Conservation (phyloP, 2,797 vertebrate genomes). For the Falco cherrug region DNA sequence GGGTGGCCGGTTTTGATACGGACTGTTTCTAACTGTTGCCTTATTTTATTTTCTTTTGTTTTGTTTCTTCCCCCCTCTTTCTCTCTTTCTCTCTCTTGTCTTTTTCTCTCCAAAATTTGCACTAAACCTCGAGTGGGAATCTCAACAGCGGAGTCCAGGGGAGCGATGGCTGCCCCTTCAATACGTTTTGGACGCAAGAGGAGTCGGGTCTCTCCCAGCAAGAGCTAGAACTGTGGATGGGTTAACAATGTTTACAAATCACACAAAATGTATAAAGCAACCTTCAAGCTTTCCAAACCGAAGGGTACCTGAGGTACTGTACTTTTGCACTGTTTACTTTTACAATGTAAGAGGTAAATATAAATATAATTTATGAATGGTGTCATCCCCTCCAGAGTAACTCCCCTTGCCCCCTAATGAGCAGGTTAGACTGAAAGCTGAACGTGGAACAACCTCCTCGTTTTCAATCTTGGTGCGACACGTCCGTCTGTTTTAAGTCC, state of each 20-base stretch:
- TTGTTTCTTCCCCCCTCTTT: not conserved
- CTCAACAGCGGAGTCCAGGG: conserved; percentile 29
- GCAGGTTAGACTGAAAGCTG: conserved; percentile 74
- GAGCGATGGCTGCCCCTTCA: conserved; percentile 26
- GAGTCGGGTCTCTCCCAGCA: conserved; percentile 49
- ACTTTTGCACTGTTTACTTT: conserved; percentile 78
- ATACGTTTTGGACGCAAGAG: conserved; percentile 22
- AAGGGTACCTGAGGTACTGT: conserved; percentile 64
- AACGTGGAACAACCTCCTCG: conserved; percentile 48
- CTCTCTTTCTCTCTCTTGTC: conserved; percentile 9
- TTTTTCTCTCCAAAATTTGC: conserved; percentile 86
- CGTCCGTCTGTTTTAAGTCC: conserved; percentile 66
- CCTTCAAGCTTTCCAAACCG: conserved; percentile 52
- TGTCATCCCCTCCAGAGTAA: conserved; percentile 37
- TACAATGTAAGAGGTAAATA: conserved; percentile 72
- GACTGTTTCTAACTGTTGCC: conserved; percentile 89
- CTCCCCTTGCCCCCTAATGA: conserved; percentile 15
- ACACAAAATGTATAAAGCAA: conserved; percentile 67
- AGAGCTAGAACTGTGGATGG: conserved; percentile 69
- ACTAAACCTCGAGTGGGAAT: conserved; percentile 82
- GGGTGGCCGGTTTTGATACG: conserved; percentile 80
- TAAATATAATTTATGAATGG: conserved; percentile 74
- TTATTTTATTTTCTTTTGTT: conserved; percentile 81
- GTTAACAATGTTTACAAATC: conserved; percentile 80
- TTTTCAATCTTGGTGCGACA: conserved; percentile 59